Base-by-base conservation (phyloP, 2,113 vertebrate species). In the Gopherus evgoodei region DNA sequence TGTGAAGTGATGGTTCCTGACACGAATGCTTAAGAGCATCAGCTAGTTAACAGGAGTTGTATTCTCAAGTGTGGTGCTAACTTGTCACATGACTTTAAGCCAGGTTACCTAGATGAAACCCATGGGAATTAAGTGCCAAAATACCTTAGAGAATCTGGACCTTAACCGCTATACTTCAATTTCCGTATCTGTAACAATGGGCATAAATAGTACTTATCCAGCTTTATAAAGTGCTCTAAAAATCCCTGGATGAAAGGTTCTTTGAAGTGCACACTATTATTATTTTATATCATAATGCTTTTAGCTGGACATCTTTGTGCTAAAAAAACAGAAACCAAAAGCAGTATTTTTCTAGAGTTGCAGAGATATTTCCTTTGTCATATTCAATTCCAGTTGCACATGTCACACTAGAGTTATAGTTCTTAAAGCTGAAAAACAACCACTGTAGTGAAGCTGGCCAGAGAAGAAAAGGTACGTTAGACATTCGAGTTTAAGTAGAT, bases 1-100 rank as follows among this genome's bases (percentile, higher is more conserved):
- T 95, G 96, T 93, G 95, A 81, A 94, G 93, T 90, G 86, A 92
- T 92, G 79, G 87, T 87, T 95, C 90, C 94, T 93, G 90, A 90
- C 95, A 91, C 27, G 94, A 80, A 91, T 97, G 96, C 80, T 84
- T 84, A 17, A 17, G 9, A 84, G 76, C 17, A 65, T 62, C 53
- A 19, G 27, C 31, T 10, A 49, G 84, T 75, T 42, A 27, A 25
- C 42, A 82, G 83, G 94, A 78, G 2, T 8, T 82, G 57, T 84
- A 42, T 42, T 65, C 59, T 29, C 11, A 72, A 12, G 49, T 38
- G 1, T 13, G 12, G 9, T 86, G 38, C 69, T 75, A 79, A 27
- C 59, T 52, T 93, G 29, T 54, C 22, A 78, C 54, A 59, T 75
- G 44, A 35, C n/a, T 27, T 86, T 42, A 44, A 4, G 2, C 65